Evolutionary conservation across 2,113 vertebrate species (phyloP).

Genomic region (Callionymus lyra): DNA sequence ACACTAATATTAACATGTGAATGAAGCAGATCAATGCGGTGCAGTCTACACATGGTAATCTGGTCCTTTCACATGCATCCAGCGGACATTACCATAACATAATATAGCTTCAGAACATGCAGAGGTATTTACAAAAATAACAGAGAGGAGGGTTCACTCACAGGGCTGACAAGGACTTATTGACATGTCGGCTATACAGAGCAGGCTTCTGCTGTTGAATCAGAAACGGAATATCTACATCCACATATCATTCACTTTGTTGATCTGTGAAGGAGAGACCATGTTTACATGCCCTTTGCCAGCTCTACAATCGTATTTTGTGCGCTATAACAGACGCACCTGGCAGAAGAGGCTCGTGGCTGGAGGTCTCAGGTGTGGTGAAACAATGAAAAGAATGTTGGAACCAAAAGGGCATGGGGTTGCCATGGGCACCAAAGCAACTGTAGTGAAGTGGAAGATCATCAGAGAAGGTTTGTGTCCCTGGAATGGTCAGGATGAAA

Average conservation of each 20-base stretch:
- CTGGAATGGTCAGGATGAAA: slow-evolving; percentile 18
- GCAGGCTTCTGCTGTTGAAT: slow-evolving; percentile 12
- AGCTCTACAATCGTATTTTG: slow-evolving; percentile 1
- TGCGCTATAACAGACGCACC: slow-evolving; percentile 22
- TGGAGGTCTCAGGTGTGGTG: slow-evolving; percentile 38
- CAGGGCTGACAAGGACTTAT: slow-evolving; percentile 5
- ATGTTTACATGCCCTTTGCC: not conserved
- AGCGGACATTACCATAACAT: no score
- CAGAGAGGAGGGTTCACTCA: not conserved
- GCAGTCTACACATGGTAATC: no score
- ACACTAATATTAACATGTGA: no score
- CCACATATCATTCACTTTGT: slow-evolving; percentile 16
- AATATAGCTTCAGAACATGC: slow-evolving; percentile 39
- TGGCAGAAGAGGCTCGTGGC: slow-evolving; percentile 16
- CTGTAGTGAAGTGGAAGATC: slow-evolving; percentile 35
- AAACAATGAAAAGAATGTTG: slow-evolving; percentile 10
- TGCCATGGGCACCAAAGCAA: slow-evolving; percentile 25
- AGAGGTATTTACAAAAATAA: slow-evolving; percentile 27
- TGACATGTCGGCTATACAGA: slow-evolving; percentile 16
- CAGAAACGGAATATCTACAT: slow-evolving; percentile 8
- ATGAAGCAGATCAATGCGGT: no score
- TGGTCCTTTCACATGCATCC: no score
- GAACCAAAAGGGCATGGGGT: slow-evolving; percentile 23
- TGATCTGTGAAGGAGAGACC: not conserved
- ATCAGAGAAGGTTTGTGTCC: slow-evolving; percentile 18